Conservation (phyloP, 2,797 vertebrate genomes). For the Caiman crocodilus region DNA sequence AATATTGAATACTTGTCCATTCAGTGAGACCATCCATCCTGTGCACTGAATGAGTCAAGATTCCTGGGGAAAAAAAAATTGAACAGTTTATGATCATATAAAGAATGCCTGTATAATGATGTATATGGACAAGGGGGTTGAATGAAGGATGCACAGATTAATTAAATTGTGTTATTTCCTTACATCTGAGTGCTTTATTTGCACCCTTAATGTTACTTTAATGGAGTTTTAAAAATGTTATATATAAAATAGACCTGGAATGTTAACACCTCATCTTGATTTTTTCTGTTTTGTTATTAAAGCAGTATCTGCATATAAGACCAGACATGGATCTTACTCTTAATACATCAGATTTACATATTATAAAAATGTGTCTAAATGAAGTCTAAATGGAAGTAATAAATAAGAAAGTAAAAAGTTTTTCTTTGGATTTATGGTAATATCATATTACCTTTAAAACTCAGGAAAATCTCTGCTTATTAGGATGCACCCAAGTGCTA, state of each 20-base stretch:
- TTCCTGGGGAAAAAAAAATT: not conserved
- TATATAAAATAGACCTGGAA: fast-evolving
- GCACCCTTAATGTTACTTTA: not conserved
- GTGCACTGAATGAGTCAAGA: not conserved
- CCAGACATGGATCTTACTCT: not conserved
- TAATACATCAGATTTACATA: not conserved
- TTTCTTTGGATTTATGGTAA: not conserved
- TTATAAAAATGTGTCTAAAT: not conserved
- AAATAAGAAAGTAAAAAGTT: not conserved
- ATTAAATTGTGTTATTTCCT: not conserved
- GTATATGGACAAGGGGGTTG: not conserved
- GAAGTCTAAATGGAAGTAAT: not conserved
- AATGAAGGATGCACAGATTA: not conserved
- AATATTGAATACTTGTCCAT: not conserved
- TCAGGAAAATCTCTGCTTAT: not conserved
- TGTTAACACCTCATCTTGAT: not conserved
- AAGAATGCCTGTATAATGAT: not conserved
- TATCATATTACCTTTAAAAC: not conserved
- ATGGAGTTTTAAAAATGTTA: not conserved
- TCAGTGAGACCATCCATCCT: fast-evolving
- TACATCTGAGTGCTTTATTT: not conserved
- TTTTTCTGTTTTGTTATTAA: not conserved
- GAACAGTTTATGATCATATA: not conserved
- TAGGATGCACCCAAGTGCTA: not conserved
- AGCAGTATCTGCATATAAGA: not conserved